Base-by-base conservation (phyloP, 35 echinoderm and acorn worm genomes). In the Ophioderma brevispina region DNA sequence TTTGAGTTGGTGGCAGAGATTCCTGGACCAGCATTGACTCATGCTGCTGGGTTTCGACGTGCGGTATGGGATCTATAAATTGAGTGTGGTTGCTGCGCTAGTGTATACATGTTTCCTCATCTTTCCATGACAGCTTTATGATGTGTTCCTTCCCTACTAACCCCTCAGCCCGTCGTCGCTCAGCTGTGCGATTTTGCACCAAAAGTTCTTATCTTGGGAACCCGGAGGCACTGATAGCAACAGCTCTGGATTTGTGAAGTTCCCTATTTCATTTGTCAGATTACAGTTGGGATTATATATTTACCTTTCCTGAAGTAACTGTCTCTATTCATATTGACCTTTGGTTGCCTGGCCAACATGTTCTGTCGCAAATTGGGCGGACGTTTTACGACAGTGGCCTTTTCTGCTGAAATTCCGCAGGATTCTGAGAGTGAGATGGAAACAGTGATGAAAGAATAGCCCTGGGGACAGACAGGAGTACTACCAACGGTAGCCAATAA, bases 341-440 rank as follows among this genome's bases (percentile, higher is more conserved):
- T n/a, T n/a, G n/a, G n/a, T n/a, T 46, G 41, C 17, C 17, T 4
- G 17, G 41, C 41, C 41, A 70, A 25, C 59, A 70, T 70, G 59
- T 70, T 70, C 28, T 70, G 59, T 70, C 59, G n/a, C 59, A 70
- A 70, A 70, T 70, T 70, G 59, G 59, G 59, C 59, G n/a, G 10
- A 15, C 59, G 59, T 70, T 70, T 70, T 70, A 70, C 10, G n/a
- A 8, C 10, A 70, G 59, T 8, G 1, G n/a, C 10, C 10, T 70
- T 70, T 70, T 70, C 59, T 70, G 59, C 59, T 70, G 28, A 18
- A 15, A 70, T 70, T 70, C 59, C 59, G 59, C 59, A 70, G 59
- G 59, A 70, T 25, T 70, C 6, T 25, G 59, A 70, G 59, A 18
- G 23, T 8, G 59, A 70, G 6, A 70, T 70, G 59, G 59, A 70